Conservation (phyloP, 2,888 invertebrate genomes). For the Cerastis leucographa region DNA sequence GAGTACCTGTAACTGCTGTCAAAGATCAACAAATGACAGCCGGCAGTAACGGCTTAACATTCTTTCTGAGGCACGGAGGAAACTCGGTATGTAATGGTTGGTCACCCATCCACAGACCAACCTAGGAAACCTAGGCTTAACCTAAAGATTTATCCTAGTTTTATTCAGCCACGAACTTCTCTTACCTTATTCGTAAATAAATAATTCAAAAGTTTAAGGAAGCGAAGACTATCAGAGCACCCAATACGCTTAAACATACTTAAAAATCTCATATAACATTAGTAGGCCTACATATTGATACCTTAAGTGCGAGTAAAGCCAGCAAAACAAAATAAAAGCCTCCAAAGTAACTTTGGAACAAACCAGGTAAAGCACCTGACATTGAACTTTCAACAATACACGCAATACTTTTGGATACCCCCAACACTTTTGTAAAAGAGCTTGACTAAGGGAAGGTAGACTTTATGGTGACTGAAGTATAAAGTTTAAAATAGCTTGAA, state of each 20-base stretch:
- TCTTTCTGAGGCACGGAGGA: no score
- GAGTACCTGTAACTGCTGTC: no score
- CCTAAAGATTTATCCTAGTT: no score
- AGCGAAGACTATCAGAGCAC: background rate
- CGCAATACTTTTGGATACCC: slow-evolving; percentile 19
- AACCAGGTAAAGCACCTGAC: slow-evolving; percentile 59
- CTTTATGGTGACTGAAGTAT: background rate
- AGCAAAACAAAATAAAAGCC: slow-evolving; percentile 51
- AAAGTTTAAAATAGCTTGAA: slow-evolving; percentile 15
- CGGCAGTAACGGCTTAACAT: no score
- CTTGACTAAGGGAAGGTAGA: slow-evolving; percentile 1
- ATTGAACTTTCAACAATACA: slow-evolving; percentile 62
- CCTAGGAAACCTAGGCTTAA: no score
- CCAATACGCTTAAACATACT: slow-evolving; percentile 15
- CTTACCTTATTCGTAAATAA: background rate
- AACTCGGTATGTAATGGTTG: no score
- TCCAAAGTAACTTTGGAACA: slow-evolving; percentile 48
- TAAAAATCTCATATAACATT: slow-evolving; percentile 20
- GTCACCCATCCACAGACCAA: no score
- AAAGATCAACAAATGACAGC: no score
- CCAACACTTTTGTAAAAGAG: slow-evolving; percentile 35
- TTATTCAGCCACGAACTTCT: no score
- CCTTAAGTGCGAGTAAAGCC: slow-evolving; percentile 25
- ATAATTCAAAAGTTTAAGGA: background rate
- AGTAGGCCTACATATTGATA: background rate